These are phyloP conservation scores for Philopotamus ludificatus DNA, from an alignment of 1,140 invertebrate genomes.

Conservation along the genomic window DNA sequence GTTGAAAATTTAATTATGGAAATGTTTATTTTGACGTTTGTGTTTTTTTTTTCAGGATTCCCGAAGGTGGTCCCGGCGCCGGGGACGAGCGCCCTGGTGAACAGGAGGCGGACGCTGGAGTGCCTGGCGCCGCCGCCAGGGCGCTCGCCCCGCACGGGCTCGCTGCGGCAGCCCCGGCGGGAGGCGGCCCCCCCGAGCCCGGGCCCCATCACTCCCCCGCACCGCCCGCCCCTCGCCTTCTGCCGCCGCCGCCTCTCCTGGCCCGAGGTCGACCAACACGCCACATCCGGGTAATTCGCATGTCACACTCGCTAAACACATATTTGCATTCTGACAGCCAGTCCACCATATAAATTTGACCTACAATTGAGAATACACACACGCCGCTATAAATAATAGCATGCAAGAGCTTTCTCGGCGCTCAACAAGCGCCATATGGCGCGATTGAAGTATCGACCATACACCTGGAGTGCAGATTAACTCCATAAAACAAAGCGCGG, in stretches of 20 bases:
- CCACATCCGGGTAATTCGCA: constrained; percentile 70
- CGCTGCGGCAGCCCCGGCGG: constrained; percentile 58
- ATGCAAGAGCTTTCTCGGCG: too few relatives aligned
- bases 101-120: constrained; percentile 59
- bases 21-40: neutral
- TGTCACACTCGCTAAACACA: neutral
- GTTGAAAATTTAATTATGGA: too few relatives aligned
- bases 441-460: too few relatives aligned
- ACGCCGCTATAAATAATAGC: too few relatives aligned
- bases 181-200: constrained; percentile 46
- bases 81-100: constrained; percentile 57
- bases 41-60: constrained; percentile 50
- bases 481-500: too few relatives aligned
- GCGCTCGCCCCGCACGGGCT: constrained; percentile 58
- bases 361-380: too few relatives aligned
- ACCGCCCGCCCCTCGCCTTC: constrained; percentile 66
- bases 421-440: too few relatives aligned
- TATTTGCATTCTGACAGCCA: too few relatives aligned
- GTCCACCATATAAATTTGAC: too few relatives aligned
- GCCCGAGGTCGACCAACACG: constrained; percentile 78
- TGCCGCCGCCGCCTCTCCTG: constrained; percentile 73
- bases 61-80: constrained; percentile 66
- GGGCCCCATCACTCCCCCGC: constrained; percentile 57
- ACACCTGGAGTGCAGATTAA: too few relatives aligned
- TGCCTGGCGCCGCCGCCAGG: constrained; percentile 58